Base-by-base conservation (phyloP, 2,113 vertebrate genomes). In the Cynoglossus semilaevis region DNA sequence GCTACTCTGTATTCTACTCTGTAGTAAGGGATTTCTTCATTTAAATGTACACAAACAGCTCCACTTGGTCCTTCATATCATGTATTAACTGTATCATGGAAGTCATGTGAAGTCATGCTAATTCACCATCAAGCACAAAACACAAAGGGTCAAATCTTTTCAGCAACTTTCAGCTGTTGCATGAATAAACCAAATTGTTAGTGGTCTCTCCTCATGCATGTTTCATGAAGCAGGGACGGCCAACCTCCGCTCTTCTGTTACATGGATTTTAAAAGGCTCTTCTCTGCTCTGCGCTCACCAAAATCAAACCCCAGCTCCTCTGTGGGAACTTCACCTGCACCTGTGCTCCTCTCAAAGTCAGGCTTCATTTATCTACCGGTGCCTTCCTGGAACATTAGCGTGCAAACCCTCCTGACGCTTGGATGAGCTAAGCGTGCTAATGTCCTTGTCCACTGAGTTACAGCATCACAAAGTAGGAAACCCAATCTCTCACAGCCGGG, bases 111-210 rank as follows among this genome's bases (percentile, higher is more conserved):
- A 50, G 47, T 38, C 18, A n/a, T 2, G 5, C 14, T 37, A 9
- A 9, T 19, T 50, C 19, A n/a, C 10, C 43, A 15, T 57, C 15
- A 18, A 66, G 45, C 53, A 29, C 37, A 53, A 8, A n/a, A 17
- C 40, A 51, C 34, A 35, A 46, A 62, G 22, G 22, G 22, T 29
- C 22, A 6, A 51, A 49, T 58, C 58, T 72, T 73, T 77, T 53
- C 66, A 64, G 40, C 54, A 50, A 58, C 40, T 51, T 71, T 46
- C 41, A 56, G 22, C 51, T 42, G 14, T 35, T 62, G 35, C 63
- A 80, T 80, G 50, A 84, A 80, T 80, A 78, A 81, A 61, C 71
- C 17, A 73, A 53, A 37, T 13, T 47, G 40, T 63, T 61, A 63
- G 67, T 65, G 42, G 72, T 67, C 72, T 82, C 61, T 9, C 10